Percentiles rank a stretch among this genome's conserved stretches.
These are phyloP conservation scores for Anorthoa munda DNA, from an alignment of 2,888 invertebrate genomes.

Conservation along the genomic window DNA sequence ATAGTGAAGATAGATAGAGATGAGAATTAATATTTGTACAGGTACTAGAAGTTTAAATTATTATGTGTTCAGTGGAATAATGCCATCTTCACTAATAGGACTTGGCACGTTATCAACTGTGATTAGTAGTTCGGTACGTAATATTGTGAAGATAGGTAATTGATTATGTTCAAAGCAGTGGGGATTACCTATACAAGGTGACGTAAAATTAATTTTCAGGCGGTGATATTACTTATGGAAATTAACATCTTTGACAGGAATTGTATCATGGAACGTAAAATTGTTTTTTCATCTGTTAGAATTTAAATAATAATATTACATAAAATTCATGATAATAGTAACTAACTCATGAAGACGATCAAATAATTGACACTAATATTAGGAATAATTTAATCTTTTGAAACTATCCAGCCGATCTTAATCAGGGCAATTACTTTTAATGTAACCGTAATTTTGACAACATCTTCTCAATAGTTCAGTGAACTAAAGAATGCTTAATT, in stretches of 20 bases:
- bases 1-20: constrained; percentile 38
- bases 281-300: too few relatives aligned
- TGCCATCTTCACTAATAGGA: constrained; percentile 22
- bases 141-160: constrained; percentile 17
- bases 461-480: background rate
- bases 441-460: background rate
- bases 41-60: background rate
- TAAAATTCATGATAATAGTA: too few relatives aligned
- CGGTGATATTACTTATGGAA: background rate
- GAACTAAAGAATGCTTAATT: background rate
- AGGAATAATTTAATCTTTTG: too few relatives aligned
- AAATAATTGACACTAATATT: too few relatives aligned
- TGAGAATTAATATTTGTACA: constrained; percentile 24
- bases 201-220: background rate
- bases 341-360: too few relatives aligned
- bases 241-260: background rate
- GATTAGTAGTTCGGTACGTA: constrained; percentile 23
- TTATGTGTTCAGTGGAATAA: constrained; percentile 21
- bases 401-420: too few relatives aligned
- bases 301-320: too few relatives aligned
- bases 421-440: background rate
- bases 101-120: constrained; percentile 34
- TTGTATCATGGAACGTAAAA: background rate
- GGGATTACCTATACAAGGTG: background rate
- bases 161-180: constrained; percentile 4